Conservation (phyloP, 2,888 invertebrate species). For the Imbricaverruca yamaguchii region DNA sequence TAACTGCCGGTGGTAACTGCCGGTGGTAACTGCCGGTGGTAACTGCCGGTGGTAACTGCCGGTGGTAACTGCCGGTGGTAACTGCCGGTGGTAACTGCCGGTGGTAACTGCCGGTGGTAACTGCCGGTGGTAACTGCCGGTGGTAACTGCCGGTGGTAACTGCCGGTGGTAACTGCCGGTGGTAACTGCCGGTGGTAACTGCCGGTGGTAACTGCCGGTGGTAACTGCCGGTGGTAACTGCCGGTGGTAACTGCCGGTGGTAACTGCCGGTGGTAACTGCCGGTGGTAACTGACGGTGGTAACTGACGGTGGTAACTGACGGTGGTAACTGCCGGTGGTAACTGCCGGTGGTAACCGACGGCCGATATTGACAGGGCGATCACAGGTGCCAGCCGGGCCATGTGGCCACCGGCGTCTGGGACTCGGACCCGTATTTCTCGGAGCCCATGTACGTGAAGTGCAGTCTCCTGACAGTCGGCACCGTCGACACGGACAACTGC, state of each 20-base stretch:
- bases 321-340: not conserved
- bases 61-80: not conserved
- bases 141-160: too few relatives aligned
- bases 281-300: too few relatives aligned
- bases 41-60: too few relatives aligned
- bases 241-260: too few relatives aligned
- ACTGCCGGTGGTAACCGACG: not conserved
- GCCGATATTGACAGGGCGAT: not conserved
- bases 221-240: not conserved
- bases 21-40: too few relatives aligned
- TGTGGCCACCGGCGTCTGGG: not conserved
- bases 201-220: not conserved
- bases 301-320: too few relatives aligned
- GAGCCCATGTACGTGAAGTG: not conserved
- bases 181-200: not conserved
- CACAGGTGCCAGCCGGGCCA: not conserved
- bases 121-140: too few relatives aligned
- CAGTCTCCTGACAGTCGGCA: not conserved
- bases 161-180: too few relatives aligned
- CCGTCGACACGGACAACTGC: not conserved
- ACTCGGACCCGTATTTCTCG: not conserved
- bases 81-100: not conserved
- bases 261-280: too few relatives aligned
- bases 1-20: too few relatives aligned
- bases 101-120: too few relatives aligned